phyloP scores from a whole-genome alignment of 2,888 invertebrate species.

The Bugulina stolonifera region DNA sequence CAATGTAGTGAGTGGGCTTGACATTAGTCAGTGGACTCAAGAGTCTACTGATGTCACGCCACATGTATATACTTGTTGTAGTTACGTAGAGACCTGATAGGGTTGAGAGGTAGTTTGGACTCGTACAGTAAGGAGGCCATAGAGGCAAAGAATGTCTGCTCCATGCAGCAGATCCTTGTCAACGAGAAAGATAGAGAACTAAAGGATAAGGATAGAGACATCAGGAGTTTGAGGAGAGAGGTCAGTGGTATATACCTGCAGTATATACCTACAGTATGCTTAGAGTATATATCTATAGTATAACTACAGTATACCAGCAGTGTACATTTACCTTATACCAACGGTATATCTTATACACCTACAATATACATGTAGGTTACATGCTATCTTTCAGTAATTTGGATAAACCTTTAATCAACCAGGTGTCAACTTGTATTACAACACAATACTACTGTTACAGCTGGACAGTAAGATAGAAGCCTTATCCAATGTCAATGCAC shows the following conservation, averaged over 20 bases:
- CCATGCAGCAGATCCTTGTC: slow-evolving; percentile 21
- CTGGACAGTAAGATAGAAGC: slow-evolving; percentile 15
- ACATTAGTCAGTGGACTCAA: no score
- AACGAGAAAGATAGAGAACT: slow-evolving; percentile 23
- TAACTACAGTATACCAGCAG: no score
- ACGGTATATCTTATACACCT: no score
- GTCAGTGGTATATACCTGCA: neutral
- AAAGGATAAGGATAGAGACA: slow-evolving; percentile 8
- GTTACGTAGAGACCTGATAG: neutral
- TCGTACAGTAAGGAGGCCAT: slow-evolving; percentile 18
- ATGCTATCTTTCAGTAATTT: no score
- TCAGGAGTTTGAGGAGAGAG: slow-evolving; percentile 11
- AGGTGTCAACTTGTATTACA: no score
- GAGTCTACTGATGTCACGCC: no score
- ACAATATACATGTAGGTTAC: no score
- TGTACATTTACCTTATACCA: no score
- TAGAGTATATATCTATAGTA: no score
- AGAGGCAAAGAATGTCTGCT: slow-evolving; percentile 22
- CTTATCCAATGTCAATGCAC: slow-evolving; percentile 4
- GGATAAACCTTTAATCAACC: no score
- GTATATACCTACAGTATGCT: neutral
- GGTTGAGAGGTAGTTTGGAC: neutral
- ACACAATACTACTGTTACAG: neutral
- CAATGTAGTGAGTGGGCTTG: no score
- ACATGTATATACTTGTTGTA: no score